Evolutionary conservation across 2,888 invertebrate species (phyloP).

Genomic region (Mongoloraphidia duomilia): DNA sequence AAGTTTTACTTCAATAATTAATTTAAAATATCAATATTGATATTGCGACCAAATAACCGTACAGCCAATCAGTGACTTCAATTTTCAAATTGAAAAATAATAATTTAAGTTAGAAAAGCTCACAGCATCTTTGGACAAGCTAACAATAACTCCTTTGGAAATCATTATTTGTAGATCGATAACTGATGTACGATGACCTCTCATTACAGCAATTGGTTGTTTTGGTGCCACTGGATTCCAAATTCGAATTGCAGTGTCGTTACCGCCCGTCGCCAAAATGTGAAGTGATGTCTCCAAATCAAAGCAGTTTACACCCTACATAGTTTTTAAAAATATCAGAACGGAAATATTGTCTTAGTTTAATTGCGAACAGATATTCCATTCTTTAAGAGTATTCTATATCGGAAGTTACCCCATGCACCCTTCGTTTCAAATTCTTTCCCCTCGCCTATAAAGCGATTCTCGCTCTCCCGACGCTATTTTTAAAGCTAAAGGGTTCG

Average conservation of each 20-base stretch:
- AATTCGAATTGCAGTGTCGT: conserved; percentile 37
- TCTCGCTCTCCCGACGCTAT: no score
- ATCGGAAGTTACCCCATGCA: no score
- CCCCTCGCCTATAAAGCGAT: no score
- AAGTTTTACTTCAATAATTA: background rate
- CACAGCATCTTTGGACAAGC: conserved; percentile 41
- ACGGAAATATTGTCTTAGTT: background rate
- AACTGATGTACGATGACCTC: conserved; percentile 28
- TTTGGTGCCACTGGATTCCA: conserved; percentile 37
- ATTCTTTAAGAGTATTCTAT: background rate
- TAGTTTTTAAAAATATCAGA: conserved; percentile 9
- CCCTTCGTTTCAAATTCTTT: no score
- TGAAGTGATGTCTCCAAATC: conserved; percentile 33
- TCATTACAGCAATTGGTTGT: conserved; percentile 26
- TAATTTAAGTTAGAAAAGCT: conserved; percentile 18
- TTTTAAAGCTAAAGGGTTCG: no score
- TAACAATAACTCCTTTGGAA: conserved; percentile 33
- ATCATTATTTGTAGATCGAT: conserved; percentile 39
- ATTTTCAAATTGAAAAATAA: no score
- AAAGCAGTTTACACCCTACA: conserved; percentile 43
- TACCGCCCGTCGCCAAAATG: conserved; percentile 39
- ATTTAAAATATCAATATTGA: background rate
- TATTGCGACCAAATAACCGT: no score
- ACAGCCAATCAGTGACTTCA: no score
- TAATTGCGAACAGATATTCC: background rate